These are phyloP conservation scores for Napeogenes inachia DNA, from an alignment of 2,888 invertebrate species.

Conservation along the genomic window DNA sequence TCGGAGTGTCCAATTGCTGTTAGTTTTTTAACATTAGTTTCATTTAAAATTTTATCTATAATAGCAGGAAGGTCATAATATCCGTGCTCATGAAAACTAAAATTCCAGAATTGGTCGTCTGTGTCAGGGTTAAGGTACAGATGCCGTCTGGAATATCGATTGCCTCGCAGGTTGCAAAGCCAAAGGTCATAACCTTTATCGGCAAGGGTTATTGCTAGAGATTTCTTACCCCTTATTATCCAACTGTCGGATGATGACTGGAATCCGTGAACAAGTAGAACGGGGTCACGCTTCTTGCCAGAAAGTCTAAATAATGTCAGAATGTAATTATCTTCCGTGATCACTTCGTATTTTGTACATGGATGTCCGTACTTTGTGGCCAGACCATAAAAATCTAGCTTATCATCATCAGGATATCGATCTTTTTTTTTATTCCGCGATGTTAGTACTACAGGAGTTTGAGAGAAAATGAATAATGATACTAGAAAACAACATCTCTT, in stretches of 20 bases:
- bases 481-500: no score
- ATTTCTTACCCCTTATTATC: constrained; percentile 48
- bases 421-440: background rate
- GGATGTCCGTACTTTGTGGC: constrained; percentile 29
- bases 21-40: constrained; percentile 73
- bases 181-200: constrained; percentile 70
- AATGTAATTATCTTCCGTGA: constrained; percentile 38
- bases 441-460: no score
- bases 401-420: background rate
- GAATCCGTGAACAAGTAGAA: constrained; percentile 55
- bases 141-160: constrained; percentile 77
- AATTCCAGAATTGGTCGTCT: constrained; percentile 68
- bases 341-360: constrained; percentile 26
- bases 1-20: constrained; percentile 84
- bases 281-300: constrained; percentile 39
- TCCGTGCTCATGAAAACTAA: constrained; percentile 83
- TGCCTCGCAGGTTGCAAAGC: constrained; percentile 74
- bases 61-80: constrained; percentile 82
- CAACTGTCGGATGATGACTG: constrained; percentile 51
- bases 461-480: no score
- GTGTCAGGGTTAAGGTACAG: constrained; percentile 47
- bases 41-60: constrained; percentile 52
- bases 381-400: constrained; percentile 26
- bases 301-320: constrained; percentile 37
- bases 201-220: constrained; percentile 79